phyloP scores from a whole-genome alignment of 2,797 vertebrate genomes.

The Microcaecilia unicolor region DNA sequence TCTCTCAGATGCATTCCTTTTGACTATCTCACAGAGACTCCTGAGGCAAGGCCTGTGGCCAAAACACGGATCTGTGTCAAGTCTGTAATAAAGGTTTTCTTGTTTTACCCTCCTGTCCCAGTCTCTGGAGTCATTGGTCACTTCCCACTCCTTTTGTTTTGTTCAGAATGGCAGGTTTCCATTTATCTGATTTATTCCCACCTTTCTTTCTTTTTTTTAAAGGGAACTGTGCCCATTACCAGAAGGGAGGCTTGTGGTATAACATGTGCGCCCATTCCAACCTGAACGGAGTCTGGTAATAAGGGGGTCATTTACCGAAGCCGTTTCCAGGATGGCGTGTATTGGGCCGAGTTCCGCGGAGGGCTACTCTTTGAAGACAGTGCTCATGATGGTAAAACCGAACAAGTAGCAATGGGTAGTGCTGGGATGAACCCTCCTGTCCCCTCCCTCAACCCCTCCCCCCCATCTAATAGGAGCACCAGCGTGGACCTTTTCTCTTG shows the following conservation, averaged over 20 bases:
- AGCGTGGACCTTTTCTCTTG: too few species aligned
- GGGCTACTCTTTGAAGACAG: conserved; percentile 79
- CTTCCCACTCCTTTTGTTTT: too few species aligned
- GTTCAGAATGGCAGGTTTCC: too few species aligned
- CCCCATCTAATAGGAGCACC: too few species aligned
- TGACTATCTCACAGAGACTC: too few species aligned
- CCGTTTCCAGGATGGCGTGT: conserved; percentile 82
- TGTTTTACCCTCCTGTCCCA: too few species aligned
- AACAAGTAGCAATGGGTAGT: not conserved
- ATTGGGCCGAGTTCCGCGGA: conserved; percentile 84
- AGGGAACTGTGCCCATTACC: conserved; percentile 88
- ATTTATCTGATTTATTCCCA: too few species aligned
- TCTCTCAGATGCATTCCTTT: too few species aligned
- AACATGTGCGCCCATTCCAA: conserved; percentile 88
- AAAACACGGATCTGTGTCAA: too few species aligned
- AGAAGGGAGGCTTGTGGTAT: conserved; percentile 92
- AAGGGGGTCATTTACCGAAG: conserved; percentile 80
- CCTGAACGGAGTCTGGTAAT: conserved; percentile 84
- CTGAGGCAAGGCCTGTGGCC: too few species aligned
- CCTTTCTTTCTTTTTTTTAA: not conserved
- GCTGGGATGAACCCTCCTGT: conserved; percentile 7
- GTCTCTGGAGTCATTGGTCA: too few species aligned
- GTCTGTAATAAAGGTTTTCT: too few species aligned
- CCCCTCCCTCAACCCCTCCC: not conserved
- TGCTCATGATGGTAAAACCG: conserved; percentile 67